Percentiles rank a stretch among this genome's conserved stretches.
phyloP scores from a whole-genome alignment of 2,113 vertebrate species.

The Diadophis punctatus region DNA sequence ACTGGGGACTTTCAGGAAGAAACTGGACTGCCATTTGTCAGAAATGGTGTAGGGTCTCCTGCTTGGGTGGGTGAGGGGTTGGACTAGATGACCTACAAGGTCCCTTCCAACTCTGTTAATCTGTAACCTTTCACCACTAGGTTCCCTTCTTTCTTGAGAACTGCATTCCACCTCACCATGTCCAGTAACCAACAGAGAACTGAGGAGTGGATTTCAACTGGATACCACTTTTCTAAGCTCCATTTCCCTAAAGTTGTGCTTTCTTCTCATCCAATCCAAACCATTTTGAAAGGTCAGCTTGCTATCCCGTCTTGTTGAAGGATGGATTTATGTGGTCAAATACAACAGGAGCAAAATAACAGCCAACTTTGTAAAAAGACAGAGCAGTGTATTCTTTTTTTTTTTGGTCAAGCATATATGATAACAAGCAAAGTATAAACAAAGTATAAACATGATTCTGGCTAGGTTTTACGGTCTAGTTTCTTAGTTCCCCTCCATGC shows the following conservation, averaged over 20 bases:
- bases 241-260: not conserved
- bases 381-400: slow-evolving; percentile 51
- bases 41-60: too few species aligned
- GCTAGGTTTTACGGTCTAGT: slow-evolving; percentile 34
- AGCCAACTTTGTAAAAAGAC: slow-evolving; percentile 48
- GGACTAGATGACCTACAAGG: too few species aligned
- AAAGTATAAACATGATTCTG: too few species aligned
- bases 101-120: too few species aligned
- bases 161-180: not conserved
- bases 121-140: not conserved
- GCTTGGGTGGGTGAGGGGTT: too few species aligned
- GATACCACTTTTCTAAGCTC: not conserved
- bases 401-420: too few species aligned
- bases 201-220: not conserved
- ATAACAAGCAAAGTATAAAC: too few species aligned
- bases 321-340: slow-evolving; percentile 1
- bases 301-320: not conserved
- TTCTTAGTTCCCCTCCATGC: slow-evolving; percentile 45
- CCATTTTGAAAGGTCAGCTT: not conserved
- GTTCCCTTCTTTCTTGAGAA: not conserved
- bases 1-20: too few species aligned
- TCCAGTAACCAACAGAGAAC: not conserved
- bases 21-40: too few species aligned
- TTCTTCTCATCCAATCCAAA: not conserved
- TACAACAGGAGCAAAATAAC: slow-evolving; percentile 32